Evolutionary conservation across 2,797 vertebrate species (phyloP).

Genomic region (Numenius phaeopus): DNA sequence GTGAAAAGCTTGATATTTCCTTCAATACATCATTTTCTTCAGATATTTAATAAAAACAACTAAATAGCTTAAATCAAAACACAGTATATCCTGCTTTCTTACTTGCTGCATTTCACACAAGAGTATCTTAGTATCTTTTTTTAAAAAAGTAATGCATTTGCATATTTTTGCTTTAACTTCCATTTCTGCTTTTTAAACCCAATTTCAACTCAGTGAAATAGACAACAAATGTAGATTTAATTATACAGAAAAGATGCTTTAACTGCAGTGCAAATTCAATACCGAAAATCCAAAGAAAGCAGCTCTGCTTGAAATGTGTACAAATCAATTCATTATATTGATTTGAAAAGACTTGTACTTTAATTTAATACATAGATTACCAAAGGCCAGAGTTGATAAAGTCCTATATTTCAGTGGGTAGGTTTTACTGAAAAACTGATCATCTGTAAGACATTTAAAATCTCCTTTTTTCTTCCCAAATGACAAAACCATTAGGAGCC

Average conservation of each 20-base stretch:
- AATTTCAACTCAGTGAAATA: slow-evolving; percentile 47
- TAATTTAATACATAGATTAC: slow-evolving; percentile 72
- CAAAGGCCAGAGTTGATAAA: slow-evolving; percentile 54
- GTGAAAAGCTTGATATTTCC: not conserved
- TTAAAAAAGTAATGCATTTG: not conserved
- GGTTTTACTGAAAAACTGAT: slow-evolving; percentile 14
- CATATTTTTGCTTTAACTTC: slow-evolving; percentile 41
- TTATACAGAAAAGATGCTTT: slow-evolving; percentile 63
- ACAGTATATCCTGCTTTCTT: not conserved
- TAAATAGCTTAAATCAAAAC: not conserved
- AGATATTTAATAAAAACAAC: not conserved
- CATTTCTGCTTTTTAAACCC: slow-evolving; percentile 49
- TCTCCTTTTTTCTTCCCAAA: not conserved
- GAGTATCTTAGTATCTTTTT: not conserved
- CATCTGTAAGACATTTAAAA: not conserved
- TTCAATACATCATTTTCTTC: not conserved
- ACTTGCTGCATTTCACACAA: not conserved
- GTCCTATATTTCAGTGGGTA: slow-evolving; percentile 23
- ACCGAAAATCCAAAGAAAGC: slow-evolving; percentile 65
- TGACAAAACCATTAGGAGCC: not conserved
- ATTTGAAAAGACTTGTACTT: slow-evolving; percentile 62
- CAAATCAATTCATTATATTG: slow-evolving; percentile 68
- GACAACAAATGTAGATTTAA: slow-evolving; percentile 58
- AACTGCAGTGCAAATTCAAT: slow-evolving; percentile 53
- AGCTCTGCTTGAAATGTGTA: slow-evolving; percentile 50